A percentile compares a stretch with the other conserved stretches of the same genome.
These are phyloP conservation scores for Penaeus indicus DNA, from an alignment of 1,140 invertebrate genomes.

Conservation along the genomic window DNA sequence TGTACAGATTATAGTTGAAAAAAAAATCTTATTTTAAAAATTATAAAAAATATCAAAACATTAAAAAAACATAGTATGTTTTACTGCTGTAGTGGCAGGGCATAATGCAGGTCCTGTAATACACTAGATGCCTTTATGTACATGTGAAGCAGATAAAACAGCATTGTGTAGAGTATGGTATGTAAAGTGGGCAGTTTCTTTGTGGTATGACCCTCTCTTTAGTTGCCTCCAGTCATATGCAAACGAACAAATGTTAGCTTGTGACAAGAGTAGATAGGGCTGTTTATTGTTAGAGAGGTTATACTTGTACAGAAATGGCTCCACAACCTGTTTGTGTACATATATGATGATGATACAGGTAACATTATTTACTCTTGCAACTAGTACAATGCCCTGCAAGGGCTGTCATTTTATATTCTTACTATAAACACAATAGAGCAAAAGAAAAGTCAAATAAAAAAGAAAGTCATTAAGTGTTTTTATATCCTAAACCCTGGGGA, in stretches of 20 bases:
- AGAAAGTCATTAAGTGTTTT: slow-evolving; percentile 17
- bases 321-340: slow-evolving; percentile 47
- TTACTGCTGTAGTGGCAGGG: slow-evolving; percentile 39
- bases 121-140: slow-evolving; percentile 53
- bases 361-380: slow-evolving; percentile 62
- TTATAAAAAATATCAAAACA: slow-evolving; percentile 32
- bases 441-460: slow-evolving; percentile 52
- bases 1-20: slow-evolving; percentile 45
- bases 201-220: slow-evolving; percentile 32
- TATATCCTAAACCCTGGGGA: neutral
- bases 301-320: slow-evolving; percentile 6
- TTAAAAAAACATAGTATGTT: slow-evolving; percentile 47
- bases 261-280: slow-evolving; percentile 33
- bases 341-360: slow-evolving; percentile 48
- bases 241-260: slow-evolving; percentile 9
- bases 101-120: slow-evolving; percentile 49
- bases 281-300: slow-evolving; percentile 2
- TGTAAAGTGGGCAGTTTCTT: slow-evolving; percentile 33
- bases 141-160: slow-evolving; percentile 50
- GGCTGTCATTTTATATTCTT: slow-evolving; percentile 64
- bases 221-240: slow-evolving; percentile 33
- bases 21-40: slow-evolving; percentile 51
- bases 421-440: slow-evolving; percentile 59
- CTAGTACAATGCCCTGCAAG: slow-evolving; percentile 59
- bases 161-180: slow-evolving; percentile 50